Conservation (phyloP, 2,888 invertebrate species). For the Aphelenchoides bicaudatus region DNA sequence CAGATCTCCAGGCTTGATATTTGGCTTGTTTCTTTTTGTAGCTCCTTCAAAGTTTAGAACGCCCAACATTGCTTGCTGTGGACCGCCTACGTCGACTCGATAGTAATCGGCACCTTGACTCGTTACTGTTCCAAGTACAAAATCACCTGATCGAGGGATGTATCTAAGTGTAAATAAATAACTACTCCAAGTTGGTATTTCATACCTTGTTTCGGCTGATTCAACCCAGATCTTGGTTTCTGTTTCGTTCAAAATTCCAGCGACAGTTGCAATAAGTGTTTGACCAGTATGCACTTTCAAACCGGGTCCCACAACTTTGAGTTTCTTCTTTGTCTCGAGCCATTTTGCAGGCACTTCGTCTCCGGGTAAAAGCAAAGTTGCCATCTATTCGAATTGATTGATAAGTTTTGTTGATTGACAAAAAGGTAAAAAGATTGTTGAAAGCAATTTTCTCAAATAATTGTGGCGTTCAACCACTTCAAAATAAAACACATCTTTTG, state of each 20-base stretch:
- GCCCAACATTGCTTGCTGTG: constrained; percentile 47
- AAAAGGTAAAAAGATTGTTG: too few species aligned
- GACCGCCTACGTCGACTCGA: constrained; percentile 54
- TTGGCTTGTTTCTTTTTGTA: constrained; percentile 58
- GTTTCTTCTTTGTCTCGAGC: constrained; percentile 14
- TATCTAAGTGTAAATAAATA: constrained; percentile 40
- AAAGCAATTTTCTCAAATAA: too few species aligned
- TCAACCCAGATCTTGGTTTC: constrained; percentile 33
- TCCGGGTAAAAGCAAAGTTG: constrained; percentile 20
- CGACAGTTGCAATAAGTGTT: constrained; percentile 21
- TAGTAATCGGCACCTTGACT: constrained; percentile 50
- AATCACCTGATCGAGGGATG: constrained; percentile 52
- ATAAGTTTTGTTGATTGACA: too few species aligned
- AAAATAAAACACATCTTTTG: too few species aligned
- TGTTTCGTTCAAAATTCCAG: constrained; percentile 34
- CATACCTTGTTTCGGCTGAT: constrained; percentile 27
- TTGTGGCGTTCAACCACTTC: too few species aligned
- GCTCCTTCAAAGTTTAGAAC: constrained; percentile 51
- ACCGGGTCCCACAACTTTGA: constrained; percentile 20
- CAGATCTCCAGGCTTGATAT: constrained; percentile 54
- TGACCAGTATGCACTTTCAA: constrained; percentile 5
- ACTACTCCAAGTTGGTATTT: not conserved
- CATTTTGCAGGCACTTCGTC: constrained; percentile 19
- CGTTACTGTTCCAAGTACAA: constrained; percentile 52
- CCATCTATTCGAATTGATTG: too few species aligned